Evolutionary conservation across 2,888 invertebrate genomes (phyloP).

Genomic region (Laspeyria flexula): DNA sequence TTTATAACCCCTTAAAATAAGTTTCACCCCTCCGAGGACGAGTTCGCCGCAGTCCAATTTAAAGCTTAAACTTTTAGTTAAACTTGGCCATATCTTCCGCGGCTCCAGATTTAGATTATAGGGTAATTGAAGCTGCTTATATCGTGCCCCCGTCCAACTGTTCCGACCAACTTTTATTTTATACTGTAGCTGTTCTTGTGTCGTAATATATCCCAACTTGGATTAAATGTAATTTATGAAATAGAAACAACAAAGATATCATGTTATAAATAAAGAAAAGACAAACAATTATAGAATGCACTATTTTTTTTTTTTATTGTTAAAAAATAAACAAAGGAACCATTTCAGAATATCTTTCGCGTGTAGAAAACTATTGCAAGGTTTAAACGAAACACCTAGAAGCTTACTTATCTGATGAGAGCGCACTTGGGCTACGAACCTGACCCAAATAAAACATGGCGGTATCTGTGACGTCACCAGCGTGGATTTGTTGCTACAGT

Average conservation of each 20-base stretch:
- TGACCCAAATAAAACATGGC: conserved; percentile 73
- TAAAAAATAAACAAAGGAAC: not conserved
- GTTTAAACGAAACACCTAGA: conserved; percentile 23
- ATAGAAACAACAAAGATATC: no score
- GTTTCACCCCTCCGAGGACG: conserved; percentile 59
- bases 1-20: conserved; percentile 77
- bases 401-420: conserved; percentile 51
- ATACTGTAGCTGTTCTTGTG: conserved; percentile 6
- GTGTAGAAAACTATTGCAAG: conserved; percentile 20
- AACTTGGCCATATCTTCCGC: conserved; percentile 73
- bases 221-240: no score
- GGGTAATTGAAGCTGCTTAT: conserved; percentile 64
- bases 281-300: no score
- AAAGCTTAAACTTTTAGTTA: conserved; percentile 74
- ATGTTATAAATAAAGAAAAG: no score
- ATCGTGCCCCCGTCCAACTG: conserved; percentile 32
- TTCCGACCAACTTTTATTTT: conserved; percentile 11
- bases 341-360: not conserved
- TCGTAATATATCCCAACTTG: not conserved
- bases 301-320: no score
- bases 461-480: conserved; percentile 53
- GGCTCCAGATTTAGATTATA: conserved; percentile 66
- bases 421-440: conserved; percentile 47
- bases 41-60: conserved; percentile 67
- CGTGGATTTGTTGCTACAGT: conserved; percentile 67